Base-by-base conservation (phyloP, 2,113 vertebrate genomes). In the Pteronura brasiliensis region DNA sequence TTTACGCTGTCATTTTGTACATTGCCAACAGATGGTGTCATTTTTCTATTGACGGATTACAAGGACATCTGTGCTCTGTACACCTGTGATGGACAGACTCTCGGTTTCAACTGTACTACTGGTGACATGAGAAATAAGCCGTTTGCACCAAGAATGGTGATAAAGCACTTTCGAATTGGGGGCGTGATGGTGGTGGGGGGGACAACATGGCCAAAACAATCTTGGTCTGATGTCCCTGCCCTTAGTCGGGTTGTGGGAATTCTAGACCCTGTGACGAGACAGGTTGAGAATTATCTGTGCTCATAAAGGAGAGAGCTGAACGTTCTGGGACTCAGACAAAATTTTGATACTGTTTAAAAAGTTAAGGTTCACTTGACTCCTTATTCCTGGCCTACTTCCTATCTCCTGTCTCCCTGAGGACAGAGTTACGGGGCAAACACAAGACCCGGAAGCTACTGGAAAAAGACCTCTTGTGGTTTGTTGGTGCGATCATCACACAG, bases 11-110 rank as follows among this genome's bases (percentile, higher is more conserved):
- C 92, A 86, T 97, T 93, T 96, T 82, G 83, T 76, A 67, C 87
- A 85, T 36, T 96, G 69, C 97, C 98, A 97, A 98, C 97, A 98
- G 98, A 98, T 97, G 97, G 98, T 97, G 90, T 96, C 88, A 96
- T 96, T 95, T 98, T 98, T 95, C 98, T 97, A 36, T 55, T 65
- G 97, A 96, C 52, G 20, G 77, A 67, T 86, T 42, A 97, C 34
- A 86, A 95, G 77, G 67, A 74, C 49, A 36, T 76, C 83, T 80
- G 63, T 69, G 87, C 92, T 95, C 83, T 88, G 87, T 61, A 85
- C 74, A 79, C 71, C 92, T 79, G 92, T 88, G 92, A 84, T 2
- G 17, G 90, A 71, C 61, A 83, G 13, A 89, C 21, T 52, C 21
- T 52, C 27, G 8, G 42, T 77, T 95, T 94, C 79, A 86, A 29